Base-by-base conservation (phyloP, 2,113 vertebrate species). In the Sceloporus tristichus region DNA sequence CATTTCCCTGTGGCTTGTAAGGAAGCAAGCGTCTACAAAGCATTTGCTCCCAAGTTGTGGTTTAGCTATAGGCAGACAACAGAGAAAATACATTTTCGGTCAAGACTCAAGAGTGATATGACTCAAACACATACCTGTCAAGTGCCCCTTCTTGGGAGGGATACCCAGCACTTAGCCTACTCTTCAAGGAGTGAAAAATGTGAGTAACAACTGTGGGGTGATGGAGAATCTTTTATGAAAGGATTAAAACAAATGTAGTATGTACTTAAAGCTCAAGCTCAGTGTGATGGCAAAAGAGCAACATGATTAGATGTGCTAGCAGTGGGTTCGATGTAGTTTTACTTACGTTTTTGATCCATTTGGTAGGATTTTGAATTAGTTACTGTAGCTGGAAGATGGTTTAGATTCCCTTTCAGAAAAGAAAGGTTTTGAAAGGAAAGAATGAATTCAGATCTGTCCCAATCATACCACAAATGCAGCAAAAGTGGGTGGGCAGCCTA, bases 61-160 rank as follows among this genome's bases (percentile, higher is more conserved):
- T 54, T 70, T 88, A 73, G 65, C 9, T 84, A 11, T 62, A 88
- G 80, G n/a, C 87, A 88, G 74, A 56, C 7, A 48, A 6, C 54
- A 21, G 48, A 56, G 40, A 78, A 88, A 38, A 56, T 27, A 78
- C 78, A 77, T 48, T 70, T 68, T 83, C 29, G 56, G 14, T 27
- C 25, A 1, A 9, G 3, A 66, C 48, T 40, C 14, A 88, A 62
- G 59, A 62, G 3, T 62, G 59, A 62, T 19, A 48, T 88, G 62
- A 66, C 73, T 66, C 29, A 83, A 68, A 16, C 13, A 56, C 59
- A 56, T 54, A 23, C 23, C 59, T 53, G 23, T 83, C 23, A 78
- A 77, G 29, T 68, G 59, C 38, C n/a, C 38, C 14, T 66, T 13
- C 10, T 29, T 68, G n/a, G 27, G 59, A 77, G 16, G 9, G 14